phyloP scores from a whole-genome alignment of 2,888 invertebrate genomes.

The Cerceris rybyensis region DNA sequence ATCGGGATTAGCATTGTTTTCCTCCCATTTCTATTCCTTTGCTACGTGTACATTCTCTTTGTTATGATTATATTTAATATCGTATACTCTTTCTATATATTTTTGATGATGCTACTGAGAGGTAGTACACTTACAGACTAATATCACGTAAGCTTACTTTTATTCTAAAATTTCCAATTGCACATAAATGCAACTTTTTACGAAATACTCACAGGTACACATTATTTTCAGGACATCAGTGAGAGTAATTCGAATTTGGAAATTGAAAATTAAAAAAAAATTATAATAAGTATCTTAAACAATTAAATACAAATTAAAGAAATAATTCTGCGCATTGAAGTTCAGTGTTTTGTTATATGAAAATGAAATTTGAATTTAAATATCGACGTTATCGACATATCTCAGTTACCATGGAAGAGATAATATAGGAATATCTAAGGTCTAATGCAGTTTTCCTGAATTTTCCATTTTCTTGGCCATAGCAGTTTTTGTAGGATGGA shows the following conservation, averaged over 20 bases:
- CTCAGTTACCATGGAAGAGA: conserved; percentile 10
- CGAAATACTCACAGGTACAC: too few species aligned
- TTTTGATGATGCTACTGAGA: conserved; percentile 42
- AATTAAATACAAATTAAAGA: not conserved
- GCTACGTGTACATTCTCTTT: conserved; percentile 47
- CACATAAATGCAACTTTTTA: not conserved
- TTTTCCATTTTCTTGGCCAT: too few species aligned
- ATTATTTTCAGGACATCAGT: conserved; percentile 28
- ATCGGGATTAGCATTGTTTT: conserved; percentile 45
- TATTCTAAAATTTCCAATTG: not conserved
- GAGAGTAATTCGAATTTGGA: conserved; percentile 20
- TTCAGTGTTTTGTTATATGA: too few species aligned
- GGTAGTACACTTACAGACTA: conserved; percentile 44
- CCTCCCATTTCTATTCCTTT: conserved; percentile 46
- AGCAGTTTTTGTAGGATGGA: too few species aligned
- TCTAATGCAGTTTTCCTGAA: too few species aligned
- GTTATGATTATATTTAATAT: conserved; percentile 44
- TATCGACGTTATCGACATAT: not conserved
- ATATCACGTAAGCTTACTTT: conserved; percentile 21
- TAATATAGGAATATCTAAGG: too few species aligned
- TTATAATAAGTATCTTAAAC: not conserved
- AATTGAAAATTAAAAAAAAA: conserved; percentile 7
- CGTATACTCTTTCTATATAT: conserved; percentile 36
- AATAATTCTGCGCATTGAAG: not conserved
- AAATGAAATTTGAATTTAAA: too few species aligned